Conservation (phyloP, 2,888 invertebrate species). For the Falcaria lacertinaria region DNA sequence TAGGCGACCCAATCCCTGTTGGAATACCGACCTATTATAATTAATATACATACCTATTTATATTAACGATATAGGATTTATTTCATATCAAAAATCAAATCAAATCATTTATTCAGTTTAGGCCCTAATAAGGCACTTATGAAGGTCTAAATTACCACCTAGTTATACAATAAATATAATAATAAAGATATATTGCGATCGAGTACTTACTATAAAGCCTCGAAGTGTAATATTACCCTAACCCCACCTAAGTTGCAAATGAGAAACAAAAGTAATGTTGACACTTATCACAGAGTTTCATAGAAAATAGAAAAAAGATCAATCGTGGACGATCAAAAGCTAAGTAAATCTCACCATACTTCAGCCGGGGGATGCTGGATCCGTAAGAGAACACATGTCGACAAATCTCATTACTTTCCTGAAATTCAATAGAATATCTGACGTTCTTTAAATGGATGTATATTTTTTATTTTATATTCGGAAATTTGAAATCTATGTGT, state of each 20-base stretch:
- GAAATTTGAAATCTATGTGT: not conserved
- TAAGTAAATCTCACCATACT: slow-evolving; percentile 43
- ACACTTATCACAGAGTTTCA: slow-evolving; percentile 11
- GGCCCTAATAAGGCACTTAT: too few species aligned
- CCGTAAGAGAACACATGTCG: slow-evolving; percentile 55
- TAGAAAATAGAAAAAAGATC: slow-evolving; percentile 14
- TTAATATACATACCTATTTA: too few species aligned
- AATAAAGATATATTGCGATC: too few species aligned
- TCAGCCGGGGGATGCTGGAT: slow-evolving; percentile 37
- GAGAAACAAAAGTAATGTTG: slow-evolving; percentile 1
- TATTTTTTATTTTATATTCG: slow-evolving; percentile 5
- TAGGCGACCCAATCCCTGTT: not conserved
- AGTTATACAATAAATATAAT: too few species aligned
- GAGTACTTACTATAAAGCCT: too few species aligned
- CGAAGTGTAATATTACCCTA: too few species aligned
- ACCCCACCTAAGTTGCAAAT: too few species aligned
- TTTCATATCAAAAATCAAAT: too few species aligned
- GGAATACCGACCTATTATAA: not conserved
- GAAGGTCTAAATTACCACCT: too few species aligned
- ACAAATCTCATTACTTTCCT: slow-evolving; percentile 64
- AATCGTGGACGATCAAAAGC: slow-evolving; percentile 48
- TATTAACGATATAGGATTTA: too few species aligned
- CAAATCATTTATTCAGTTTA: too few species aligned
- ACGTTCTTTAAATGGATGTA: slow-evolving; percentile 45
- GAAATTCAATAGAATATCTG: slow-evolving; percentile 57